phyloP scores from a whole-genome alignment of 1,140 invertebrate genomes.

The Camponotus floridanus region DNA sequence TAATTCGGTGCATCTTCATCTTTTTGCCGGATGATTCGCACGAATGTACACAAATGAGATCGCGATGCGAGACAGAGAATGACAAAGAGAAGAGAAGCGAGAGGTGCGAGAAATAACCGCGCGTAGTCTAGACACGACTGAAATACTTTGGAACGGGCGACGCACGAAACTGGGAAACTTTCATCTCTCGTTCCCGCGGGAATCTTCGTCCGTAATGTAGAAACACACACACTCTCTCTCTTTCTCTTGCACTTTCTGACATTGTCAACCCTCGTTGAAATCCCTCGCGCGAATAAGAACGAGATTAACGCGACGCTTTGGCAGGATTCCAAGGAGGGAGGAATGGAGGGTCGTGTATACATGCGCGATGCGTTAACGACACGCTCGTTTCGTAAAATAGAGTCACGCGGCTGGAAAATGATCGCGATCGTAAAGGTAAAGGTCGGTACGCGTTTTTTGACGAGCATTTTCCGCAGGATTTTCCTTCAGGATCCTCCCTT shows the following conservation, averaged over 20 bases:
- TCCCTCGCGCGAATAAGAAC: conserved; percentile 67
- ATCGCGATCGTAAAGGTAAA: conserved; percentile 55
- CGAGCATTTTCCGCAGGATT: conserved; percentile 53
- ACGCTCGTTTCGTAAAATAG: conserved; percentile 68
- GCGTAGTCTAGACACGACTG: conserved; percentile 67
- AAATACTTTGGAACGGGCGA: conserved; percentile 61
- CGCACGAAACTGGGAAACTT: conserved; percentile 42
- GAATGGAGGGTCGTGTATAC: conserved; percentile 6
- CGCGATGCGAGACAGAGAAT: background rate
- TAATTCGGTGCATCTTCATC: conserved; percentile 33
- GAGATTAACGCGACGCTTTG: conserved; percentile 74
- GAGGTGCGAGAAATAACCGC: conserved; percentile 29
- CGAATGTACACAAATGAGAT: background rate
- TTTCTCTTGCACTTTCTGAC: background rate
- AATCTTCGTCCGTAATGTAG: conserved; percentile 2
- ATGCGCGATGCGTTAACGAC: conserved; percentile 56
- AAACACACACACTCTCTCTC: conserved; percentile 5
- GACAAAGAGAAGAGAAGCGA: conserved; percentile 37
- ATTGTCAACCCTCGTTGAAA: conserved; percentile 52
- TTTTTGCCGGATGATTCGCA: conserved; percentile 14
- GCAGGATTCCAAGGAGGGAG: conserved; percentile 62
- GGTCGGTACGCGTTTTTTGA: background rate
- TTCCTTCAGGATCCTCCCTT: background rate
- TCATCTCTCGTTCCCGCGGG: conserved; percentile 57
- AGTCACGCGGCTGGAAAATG: conserved; percentile 68